phyloP scores from a whole-genome alignment of 2,888 invertebrate species.

The Teleiodes luculella region DNA sequence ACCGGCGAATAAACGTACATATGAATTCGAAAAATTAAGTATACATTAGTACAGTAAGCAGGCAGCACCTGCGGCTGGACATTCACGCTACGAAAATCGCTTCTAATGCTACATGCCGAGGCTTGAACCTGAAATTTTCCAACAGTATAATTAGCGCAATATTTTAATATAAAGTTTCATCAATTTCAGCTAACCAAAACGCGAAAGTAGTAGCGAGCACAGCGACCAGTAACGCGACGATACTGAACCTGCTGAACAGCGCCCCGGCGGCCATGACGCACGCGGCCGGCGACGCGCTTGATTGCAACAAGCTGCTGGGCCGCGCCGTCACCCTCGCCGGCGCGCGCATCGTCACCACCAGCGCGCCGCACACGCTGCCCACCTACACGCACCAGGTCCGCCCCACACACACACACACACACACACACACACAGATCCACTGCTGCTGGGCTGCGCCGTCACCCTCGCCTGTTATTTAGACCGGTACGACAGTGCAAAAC shows the following conservation, averaged over 20 bases:
- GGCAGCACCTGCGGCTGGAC: too few relatives aligned
- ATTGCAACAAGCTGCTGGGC: conserved; percentile 66
- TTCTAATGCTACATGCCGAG: too few relatives aligned
- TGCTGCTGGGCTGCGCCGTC: too few relatives aligned
- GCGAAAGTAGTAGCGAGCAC: conserved; percentile 70
- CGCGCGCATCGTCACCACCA: conserved; percentile 60
- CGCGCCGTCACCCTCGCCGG: conserved; percentile 79
- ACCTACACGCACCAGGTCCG: conserved; percentile 64
- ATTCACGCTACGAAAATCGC: too few relatives aligned
- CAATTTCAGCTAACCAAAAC: conserved; percentile 50
- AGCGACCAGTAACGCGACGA: conserved; percentile 83
- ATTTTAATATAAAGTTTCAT: neutral
- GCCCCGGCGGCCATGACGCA: conserved; percentile 86
- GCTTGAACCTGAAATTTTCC: too few relatives aligned
- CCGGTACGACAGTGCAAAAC: too few relatives aligned
- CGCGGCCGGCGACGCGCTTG: conserved; percentile 43
- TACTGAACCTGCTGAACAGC: conserved; percentile 87
- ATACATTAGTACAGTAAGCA: too few relatives aligned
- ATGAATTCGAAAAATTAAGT: too few relatives aligned
- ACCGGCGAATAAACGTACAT: too few relatives aligned
- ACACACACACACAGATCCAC: too few relatives aligned
- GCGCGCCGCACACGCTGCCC: conserved; percentile 55
- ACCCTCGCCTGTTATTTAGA: too few relatives aligned
- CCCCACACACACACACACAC: neutral
- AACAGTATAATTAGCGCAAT: too few relatives aligned